Base-by-base conservation (phyloP, 2,113 vertebrate species). In the Caretta caretta region DNA sequence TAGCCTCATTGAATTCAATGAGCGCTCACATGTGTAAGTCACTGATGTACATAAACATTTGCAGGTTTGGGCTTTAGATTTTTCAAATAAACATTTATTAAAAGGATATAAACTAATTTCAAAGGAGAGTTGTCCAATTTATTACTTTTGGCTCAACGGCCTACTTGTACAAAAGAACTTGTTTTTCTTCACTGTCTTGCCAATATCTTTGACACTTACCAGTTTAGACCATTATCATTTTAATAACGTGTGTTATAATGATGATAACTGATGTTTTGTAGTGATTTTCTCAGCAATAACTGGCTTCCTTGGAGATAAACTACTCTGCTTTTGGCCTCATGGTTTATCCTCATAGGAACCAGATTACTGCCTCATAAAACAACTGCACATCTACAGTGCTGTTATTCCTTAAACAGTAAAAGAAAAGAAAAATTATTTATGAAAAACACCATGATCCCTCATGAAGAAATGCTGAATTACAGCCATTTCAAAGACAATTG, bases 301-400 rank as follows among this genome's bases (percentile, higher is more conserved):
- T 93, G 96, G 94, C 95, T 97, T 90, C 96, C 94, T 80, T 0
- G 0, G 90, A 97, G 94, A 97, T 91, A 88, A 84, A 92, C 93
- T 75, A 13, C 80, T 1, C 87, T 96, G 94, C 95, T 90, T 96
- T 88, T 50, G 94, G 96, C 97, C 94, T 94, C 86, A 20, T 5
- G 4, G 86, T 96, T 97, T 97, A 97, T 97, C 97, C 97, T 95
- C 91, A 16, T 5, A 85, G 92, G 95, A 98, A 96, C 96, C 87
- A 96, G 97, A 97, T 97, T 97, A 97, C 94, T 84, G 96, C 93
- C 96, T 97, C 96, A 91, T 96, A 96, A 97, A 97, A 97, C 97
- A 97, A 97, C 91, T 92, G 96, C 94, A 96, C 94, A 97, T 96
- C 94, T 97, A 17, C 88, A 82, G 93, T 57, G 84, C 94, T 83